phyloP scores from a whole-genome alignment of 2,888 invertebrate species.

The Branchipolynoe longqiensis region DNA sequence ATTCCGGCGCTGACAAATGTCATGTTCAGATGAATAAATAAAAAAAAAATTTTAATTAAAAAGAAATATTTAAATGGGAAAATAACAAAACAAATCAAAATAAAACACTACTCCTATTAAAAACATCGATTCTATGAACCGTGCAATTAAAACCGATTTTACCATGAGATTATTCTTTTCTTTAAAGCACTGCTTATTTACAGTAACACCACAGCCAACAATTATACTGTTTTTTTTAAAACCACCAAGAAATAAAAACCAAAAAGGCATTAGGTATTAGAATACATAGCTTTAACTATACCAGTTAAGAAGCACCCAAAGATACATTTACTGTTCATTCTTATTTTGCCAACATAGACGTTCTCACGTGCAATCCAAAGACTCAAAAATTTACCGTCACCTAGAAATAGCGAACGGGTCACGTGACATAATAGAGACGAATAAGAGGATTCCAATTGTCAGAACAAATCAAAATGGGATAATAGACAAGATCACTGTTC shows the following conservation, averaged over 20 bases:
- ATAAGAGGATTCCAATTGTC: neutral
- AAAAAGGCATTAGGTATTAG: neutral
- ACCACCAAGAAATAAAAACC: slow-evolving; percentile 15
- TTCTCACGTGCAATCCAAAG: slow-evolving; percentile 10
- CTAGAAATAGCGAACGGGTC: slow-evolving; percentile 8
- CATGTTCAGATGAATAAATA: too few relatives aligned
- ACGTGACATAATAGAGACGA: slow-evolving; percentile 1
- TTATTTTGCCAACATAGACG: slow-evolving; percentile 12
- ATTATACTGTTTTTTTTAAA: neutral
- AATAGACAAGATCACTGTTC: neutral
- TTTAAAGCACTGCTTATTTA: too few relatives aligned
- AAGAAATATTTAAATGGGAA: too few relatives aligned
- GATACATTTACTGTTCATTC: neutral
- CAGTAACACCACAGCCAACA: too few relatives aligned
- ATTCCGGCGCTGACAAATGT: too few relatives aligned
- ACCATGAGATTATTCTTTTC: too few relatives aligned
- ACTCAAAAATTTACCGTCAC: slow-evolving; percentile 2
- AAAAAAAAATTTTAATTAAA: too few relatives aligned
- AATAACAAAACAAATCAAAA: too few relatives aligned
- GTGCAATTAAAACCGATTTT: too few relatives aligned
- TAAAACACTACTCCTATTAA: too few relatives aligned
- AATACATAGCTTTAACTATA: too few relatives aligned
- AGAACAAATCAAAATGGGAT: neutral
- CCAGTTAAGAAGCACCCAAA: slow-evolving; percentile 8
- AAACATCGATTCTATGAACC: too few relatives aligned